Conservation (phyloP, 1,140 invertebrate genomes). For the Gryon sp. region DNA sequence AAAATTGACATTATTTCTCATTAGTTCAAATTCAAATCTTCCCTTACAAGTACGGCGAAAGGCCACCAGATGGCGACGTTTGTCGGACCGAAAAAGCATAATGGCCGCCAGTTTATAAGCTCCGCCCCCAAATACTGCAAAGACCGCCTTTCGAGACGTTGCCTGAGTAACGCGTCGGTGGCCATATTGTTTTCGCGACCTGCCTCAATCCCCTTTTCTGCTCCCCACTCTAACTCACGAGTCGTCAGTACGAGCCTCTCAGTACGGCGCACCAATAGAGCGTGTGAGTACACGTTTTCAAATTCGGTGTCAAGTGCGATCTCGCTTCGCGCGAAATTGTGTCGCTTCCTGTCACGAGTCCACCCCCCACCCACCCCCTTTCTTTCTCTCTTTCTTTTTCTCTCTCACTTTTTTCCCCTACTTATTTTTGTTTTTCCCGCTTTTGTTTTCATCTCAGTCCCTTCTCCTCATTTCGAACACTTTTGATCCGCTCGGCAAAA, state of each 20-base stretch:
- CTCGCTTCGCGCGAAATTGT: constrained; percentile 19
- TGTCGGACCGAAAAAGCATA: constrained; percentile 65
- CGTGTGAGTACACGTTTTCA: constrained; percentile 21
- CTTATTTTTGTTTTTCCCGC: background rate
- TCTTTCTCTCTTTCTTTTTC: too few species aligned
- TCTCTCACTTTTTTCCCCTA: background rate
- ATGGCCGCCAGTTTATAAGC: constrained; percentile 69
- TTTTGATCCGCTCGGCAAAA: constrained; percentile 12
- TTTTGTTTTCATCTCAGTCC: background rate
- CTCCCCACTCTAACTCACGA: background rate
- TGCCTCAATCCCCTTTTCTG: constrained; percentile 67
- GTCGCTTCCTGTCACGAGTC: constrained; percentile 11
- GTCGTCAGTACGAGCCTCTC: background rate
- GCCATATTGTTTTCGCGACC: constrained; percentile 69
- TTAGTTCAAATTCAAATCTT: constrained; percentile 27
- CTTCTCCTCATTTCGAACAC: background rate
- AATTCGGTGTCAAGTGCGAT: constrained; percentile 38
- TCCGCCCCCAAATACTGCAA: constrained; percentile 59
- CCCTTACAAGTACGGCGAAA: constrained; percentile 5
- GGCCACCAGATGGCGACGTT: constrained; percentile 68
- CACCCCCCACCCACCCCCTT: too few species aligned
- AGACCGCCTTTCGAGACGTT: constrained; percentile 65
- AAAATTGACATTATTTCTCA: too few species aligned
- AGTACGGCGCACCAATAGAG: constrained; percentile 21
- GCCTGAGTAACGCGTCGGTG: constrained; percentile 51